Evolutionary conservation across 92 coral and sea anemone species (phyloP), one percentile per base, ranked within the genome.

Genomic region (Actinostola sp.): DNA sequence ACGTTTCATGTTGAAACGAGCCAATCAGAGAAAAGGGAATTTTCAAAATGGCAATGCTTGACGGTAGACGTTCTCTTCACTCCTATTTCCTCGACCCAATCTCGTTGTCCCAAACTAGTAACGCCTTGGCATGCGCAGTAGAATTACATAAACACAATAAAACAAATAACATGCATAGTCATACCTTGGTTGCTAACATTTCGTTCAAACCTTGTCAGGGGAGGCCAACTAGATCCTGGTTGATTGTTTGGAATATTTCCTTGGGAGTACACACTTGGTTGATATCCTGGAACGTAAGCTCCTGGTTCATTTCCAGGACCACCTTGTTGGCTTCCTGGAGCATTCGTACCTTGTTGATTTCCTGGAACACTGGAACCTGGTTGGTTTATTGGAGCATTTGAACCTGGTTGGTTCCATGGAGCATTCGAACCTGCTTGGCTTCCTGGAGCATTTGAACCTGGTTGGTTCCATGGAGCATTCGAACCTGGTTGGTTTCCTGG

Each of bases 161-260:
- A n/a, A n/a, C n/a, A n/a, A n/a, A n/a, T n/a, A n/a, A n/a, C n/a
- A n/a, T n/a, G n/a, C n/a, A n/a, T n/a, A n/a, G n/a, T n/a, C n/a
- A n/a, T 54, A 57, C 63, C 63, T 57, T 57, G 63, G 52, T 67
- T 75, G 46, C 81, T 75, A n/a, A 64, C 31, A 54, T 75, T 75
- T 25, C 81, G 33, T 19, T 29, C 80, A 31, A 74, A 31, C 17
- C 80, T 23, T 49, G 71, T 48, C 5, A 54, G 60, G 15, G 80
- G 58, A 42, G 71, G 38, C 21, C 33, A 46, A 16, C 57, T 44
- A 25, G 72, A 43, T 46, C 58, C 71, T 63, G 70, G 51, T 11
- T 34, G 49, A 28, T 19, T 34, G 17, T 13, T 33, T 11, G 83
- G 39, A 7, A 26, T 53, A 29, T 19, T 51, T 58, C 55, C 82